phyloP scores from a whole-genome alignment of 2,888 invertebrate genomes.

The Ligdia adustata region DNA sequence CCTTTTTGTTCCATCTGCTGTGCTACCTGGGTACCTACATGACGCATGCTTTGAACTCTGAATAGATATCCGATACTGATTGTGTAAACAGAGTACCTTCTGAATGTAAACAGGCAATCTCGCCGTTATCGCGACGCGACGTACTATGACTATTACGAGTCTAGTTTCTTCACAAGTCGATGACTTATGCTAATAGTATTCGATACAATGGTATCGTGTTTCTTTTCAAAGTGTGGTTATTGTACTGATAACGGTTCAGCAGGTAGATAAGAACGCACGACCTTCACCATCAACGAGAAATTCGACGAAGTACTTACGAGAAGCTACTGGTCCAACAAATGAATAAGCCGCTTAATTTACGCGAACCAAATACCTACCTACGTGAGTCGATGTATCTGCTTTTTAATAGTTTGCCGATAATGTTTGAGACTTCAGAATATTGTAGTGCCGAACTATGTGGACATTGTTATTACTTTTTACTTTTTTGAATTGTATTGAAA shows the following conservation, averaged over 20 bases:
- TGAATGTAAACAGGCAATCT: conserved; percentile 29
- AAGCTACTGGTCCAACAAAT: too few relatives aligned
- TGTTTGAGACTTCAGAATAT: too few relatives aligned
- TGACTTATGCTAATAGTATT: conserved; percentile 49
- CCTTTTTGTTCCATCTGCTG: background rate
- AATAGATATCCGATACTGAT: conserved; percentile 13
- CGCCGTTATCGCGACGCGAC: conserved; percentile 29
- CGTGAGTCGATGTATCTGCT: too few relatives aligned
- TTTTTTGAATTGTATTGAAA: too few relatives aligned
- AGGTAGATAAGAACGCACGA: conserved; percentile 5
- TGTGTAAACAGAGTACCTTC: conserved; percentile 9
- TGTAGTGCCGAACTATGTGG: too few relatives aligned
- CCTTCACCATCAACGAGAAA: conserved; percentile 26
- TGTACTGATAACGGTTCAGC: conserved; percentile 10
- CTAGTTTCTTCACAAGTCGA: conserved; percentile 36
- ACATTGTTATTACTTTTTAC: too few relatives aligned
- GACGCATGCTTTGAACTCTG: conserved; percentile 9
- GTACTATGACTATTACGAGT: conserved; percentile 6
- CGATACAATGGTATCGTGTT: conserved; percentile 40
- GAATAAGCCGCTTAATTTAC: too few relatives aligned
- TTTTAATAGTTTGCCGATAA: too few relatives aligned
- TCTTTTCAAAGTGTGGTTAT: conserved; percentile 26
- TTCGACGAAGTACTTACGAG: conserved; percentile 27
- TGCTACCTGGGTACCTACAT: background rate
- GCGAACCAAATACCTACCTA: too few relatives aligned